phyloP scores from a whole-genome alignment of 2,888 invertebrate genomes.

The Apamea anceps region DNA sequence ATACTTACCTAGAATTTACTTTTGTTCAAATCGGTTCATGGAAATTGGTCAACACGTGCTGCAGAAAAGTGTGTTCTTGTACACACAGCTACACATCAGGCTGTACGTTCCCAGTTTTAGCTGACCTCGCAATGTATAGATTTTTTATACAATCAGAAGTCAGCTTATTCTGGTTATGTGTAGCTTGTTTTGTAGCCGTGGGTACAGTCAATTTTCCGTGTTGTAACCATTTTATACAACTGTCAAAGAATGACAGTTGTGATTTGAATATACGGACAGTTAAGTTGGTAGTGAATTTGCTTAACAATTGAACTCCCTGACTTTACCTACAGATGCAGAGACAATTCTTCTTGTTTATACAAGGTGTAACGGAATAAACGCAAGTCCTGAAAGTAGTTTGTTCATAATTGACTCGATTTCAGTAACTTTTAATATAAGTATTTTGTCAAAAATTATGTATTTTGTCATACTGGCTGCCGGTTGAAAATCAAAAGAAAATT shows the following conservation, averaged over 20 bases:
- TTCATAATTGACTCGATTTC: not conserved
- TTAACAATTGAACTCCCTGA: not conserved
- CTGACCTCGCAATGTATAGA: not conserved
- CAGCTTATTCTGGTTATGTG: not conserved
- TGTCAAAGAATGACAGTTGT: not conserved
- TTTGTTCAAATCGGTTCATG: constrained; percentile 12
- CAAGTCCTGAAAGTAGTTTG: not conserved
- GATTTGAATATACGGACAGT: not conserved
- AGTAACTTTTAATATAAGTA: not conserved
- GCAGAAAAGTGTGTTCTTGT: not conserved
- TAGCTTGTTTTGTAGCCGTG: not conserved
- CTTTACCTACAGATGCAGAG: not conserved
- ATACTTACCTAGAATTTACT: not conserved
- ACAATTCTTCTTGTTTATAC: not conserved
- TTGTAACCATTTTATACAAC: not conserved
- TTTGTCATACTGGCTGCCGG: no score
- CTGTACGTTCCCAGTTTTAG: not conserved
- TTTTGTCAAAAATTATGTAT: not conserved
- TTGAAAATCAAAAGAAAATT: no score
- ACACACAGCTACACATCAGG: not conserved
- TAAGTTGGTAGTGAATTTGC: not conserved
- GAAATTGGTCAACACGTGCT: not conserved
- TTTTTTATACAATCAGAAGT: not conserved
- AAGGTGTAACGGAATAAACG: not conserved
- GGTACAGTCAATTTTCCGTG: not conserved